Evolutionary conservation across 2,113 vertebrate genomes (phyloP).

Genomic region (Pyxicephalus adspersus): DNA sequence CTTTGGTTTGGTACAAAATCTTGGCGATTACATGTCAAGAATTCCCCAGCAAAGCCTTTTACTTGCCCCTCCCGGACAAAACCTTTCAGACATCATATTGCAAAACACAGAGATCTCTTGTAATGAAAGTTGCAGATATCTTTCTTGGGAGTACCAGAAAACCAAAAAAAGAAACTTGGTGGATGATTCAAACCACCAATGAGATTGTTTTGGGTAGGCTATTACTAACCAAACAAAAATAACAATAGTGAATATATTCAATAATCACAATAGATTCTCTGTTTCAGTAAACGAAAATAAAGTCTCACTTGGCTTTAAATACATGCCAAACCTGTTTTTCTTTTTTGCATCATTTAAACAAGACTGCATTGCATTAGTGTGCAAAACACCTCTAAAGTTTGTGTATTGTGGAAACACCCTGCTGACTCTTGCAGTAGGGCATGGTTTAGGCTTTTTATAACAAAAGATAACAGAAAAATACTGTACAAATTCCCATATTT

Average conservation of each 20-base stretch:
- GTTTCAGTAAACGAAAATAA: neutral
- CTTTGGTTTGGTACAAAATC: no score
- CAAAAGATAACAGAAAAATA: neutral
- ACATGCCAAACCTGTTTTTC: conserved; percentile 20
- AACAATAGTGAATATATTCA: neutral
- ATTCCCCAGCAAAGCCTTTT: no score
- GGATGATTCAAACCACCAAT: no score
- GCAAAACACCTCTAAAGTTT: neutral
- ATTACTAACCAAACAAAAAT: no score
- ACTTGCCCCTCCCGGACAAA: no score
- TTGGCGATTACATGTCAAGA: no score
- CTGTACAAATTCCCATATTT: neutral
- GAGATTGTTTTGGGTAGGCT: no score
- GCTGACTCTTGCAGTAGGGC: neutral
- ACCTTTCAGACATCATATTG: no score
- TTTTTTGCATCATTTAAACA: neutral
- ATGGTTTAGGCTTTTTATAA: neutral
- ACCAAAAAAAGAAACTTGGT: no score
- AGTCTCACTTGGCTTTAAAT: neutral
- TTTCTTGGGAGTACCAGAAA: no score
- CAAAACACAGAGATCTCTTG: no score
- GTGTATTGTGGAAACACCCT: neutral
- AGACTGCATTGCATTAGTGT: neutral
- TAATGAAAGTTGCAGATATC: no score
- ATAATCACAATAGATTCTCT: neutral